Evolutionary conservation across 2,797 vertebrate species (phyloP), one percentile per base, ranked within the genome.

Genomic region (Gambusia yucatana): DNA sequence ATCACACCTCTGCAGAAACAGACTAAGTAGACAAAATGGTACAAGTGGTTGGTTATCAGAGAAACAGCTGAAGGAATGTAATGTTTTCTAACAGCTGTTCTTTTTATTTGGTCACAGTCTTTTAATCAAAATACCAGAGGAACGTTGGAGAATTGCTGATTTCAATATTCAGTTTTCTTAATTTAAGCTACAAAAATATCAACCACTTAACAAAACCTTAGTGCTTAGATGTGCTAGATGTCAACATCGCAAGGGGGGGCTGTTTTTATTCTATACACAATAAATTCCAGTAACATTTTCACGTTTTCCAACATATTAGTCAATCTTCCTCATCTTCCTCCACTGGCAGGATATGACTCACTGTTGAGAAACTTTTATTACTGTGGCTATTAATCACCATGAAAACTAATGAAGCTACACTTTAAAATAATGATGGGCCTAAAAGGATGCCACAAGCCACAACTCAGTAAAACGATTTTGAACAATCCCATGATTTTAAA

Each of bases 1-100:
- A 75, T 86, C 79, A 85, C 82, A 87, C 82, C 77, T 84, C 83
- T 76, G 69, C 50, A 63, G 76, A 71, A 79, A 65, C 41, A 3
- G 72, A 73, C 52, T 8, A 77, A 69, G 28, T 10, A 75, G 44
- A 69, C 30, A 25, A 76, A 81, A 59, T 47, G 52, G 50, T 39
- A 72, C 72, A 50, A 25, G 20, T 48, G 28, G 43, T 77, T 50
- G 17, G 46, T 20, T 3, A 14, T 43, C 10, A 3, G 47, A 22
- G 67, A 77, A 75, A 75, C 28, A 65, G 22, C 30, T 11, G n/a
- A 0, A 46, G 0, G 3, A 11, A 52, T 22, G 7, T 72, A 43
- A 30, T 46, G 10, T 22, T 69, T 52, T 25, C 50, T 65, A 6
- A 2, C 33, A 22, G 17, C 3, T 36, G 39, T 65, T 36, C 8